phyloP scores from a whole-genome alignment of 2,113 vertebrate genomes.

The Ahaetulla prasina region DNA sequence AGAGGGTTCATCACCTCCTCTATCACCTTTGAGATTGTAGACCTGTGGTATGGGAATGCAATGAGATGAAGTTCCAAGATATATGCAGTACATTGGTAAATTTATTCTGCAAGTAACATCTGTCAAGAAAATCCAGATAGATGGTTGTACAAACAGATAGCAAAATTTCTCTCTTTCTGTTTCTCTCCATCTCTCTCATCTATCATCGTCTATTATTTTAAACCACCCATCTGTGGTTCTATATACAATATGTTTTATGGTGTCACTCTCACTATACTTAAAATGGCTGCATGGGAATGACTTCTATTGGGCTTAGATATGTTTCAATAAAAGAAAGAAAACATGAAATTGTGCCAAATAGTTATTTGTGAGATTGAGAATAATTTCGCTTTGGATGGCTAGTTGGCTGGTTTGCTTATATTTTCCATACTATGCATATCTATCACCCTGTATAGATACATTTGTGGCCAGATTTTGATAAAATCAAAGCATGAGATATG shows the following conservation, averaged over 20 bases:
- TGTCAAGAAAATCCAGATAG: neutral
- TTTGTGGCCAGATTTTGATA: neutral
- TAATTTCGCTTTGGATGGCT: neutral
- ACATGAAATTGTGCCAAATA: neutral
- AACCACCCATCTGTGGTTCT: neutral
- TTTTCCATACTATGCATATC: neutral
- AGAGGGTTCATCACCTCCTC: too few relatives aligned
- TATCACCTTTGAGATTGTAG: too few relatives aligned
- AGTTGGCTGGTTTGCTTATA: neutral
- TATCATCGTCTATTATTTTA: too few relatives aligned
- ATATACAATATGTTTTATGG: neutral
- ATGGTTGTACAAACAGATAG: neutral
- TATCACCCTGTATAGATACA: too few relatives aligned
- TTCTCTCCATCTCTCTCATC: too few relatives aligned
- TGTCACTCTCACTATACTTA: neutral
- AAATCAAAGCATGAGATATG: rapidly evolving
- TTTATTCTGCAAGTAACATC: too few relatives aligned
- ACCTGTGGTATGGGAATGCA: too few relatives aligned
- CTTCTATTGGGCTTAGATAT: neutral
- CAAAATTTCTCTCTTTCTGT: neutral
- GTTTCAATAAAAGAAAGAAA: neutral
- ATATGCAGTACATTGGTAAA: too few relatives aligned
- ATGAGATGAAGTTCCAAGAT: too few relatives aligned
- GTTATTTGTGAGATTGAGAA: neutral
- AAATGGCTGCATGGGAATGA: neutral